Percentiles rank a stretch among this genome's conserved stretches.
These are phyloP conservation scores for Empis stercorea DNA, from an alignment of 2,888 invertebrate genomes.

Conservation along the genomic window DNA sequence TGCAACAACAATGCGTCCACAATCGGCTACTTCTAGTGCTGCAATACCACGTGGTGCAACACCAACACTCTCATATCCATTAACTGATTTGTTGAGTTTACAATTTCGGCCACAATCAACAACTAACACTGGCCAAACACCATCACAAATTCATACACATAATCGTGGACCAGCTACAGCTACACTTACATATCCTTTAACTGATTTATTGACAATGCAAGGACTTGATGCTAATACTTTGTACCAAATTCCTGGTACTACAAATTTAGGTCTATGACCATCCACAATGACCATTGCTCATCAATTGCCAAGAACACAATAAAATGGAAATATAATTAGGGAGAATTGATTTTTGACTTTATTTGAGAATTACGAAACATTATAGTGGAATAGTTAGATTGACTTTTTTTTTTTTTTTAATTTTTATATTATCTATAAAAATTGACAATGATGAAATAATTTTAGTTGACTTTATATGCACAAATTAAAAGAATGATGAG, in stretches of 20 bases:
- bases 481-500: too few relatives aligned
- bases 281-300: slow-evolving; percentile 37
- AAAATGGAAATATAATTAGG: slow-evolving; percentile 1
- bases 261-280: slow-evolving; percentile 56
- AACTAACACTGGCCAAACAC: slow-evolving; percentile 28
- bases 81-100: slow-evolving; percentile 58
- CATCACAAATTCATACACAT: slow-evolving; percentile 26
- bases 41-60: slow-evolving; percentile 26
- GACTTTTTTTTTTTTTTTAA: too few relatives aligned
- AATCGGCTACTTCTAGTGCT: slow-evolving; percentile 37
- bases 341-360: too few relatives aligned
- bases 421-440: too few relatives aligned
- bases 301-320: slow-evolving; percentile 27
- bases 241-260: slow-evolving; percentile 56
- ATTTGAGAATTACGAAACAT: too few relatives aligned
- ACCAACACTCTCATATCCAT: slow-evolving; percentile 50
- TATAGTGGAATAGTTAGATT: too few relatives aligned
- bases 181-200: slow-evolving; percentile 53
- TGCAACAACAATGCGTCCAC: slow-evolving; percentile 27
- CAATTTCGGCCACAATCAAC: slow-evolving; percentile 30
- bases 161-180: slow-evolving; percentile 38
- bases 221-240: slow-evolving; percentile 50
- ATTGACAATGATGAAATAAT: too few relatives aligned
- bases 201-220: slow-evolving; percentile 57
- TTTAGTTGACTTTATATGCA: too few relatives aligned